Conservation (phyloP, 2,113 vertebrate species). For the Illadopsis cleaveri region DNA sequence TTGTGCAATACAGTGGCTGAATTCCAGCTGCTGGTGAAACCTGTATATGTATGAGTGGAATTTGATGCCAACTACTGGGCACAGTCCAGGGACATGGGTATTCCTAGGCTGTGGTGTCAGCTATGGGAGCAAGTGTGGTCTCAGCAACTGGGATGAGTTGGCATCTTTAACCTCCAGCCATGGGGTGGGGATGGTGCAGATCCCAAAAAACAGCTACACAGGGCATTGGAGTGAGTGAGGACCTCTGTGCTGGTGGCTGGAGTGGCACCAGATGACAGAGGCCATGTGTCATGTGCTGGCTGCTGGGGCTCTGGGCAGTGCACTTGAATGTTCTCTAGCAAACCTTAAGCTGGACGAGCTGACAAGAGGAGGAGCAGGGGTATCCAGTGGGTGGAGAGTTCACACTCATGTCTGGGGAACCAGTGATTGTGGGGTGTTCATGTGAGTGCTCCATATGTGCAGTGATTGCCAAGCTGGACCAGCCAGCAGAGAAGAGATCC, state of each 20-base stretch:
- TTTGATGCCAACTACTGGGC: not conserved
- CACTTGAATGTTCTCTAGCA: not conserved
- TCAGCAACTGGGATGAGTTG: not conserved
- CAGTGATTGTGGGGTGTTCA: not conserved
- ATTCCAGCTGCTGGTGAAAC: not conserved
- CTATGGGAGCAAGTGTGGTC: rapidly evolving
- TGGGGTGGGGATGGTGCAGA: rapidly evolving
- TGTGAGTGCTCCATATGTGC: not conserved
- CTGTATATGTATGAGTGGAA: not conserved
- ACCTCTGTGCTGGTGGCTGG: not conserved
- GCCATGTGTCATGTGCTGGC: not conserved
- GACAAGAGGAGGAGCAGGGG: not conserved
- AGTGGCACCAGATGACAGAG: not conserved
- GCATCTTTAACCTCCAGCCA: not conserved
- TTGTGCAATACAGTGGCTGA: not conserved
- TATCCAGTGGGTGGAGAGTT: not conserved
- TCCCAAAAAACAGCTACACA: not conserved
- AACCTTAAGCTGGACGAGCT: not conserved
- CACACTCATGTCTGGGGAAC: not conserved
- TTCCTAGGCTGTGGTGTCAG: not conserved
- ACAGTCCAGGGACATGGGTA: rapidly evolving
- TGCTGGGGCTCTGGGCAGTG: not conserved
- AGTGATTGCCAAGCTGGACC: not conserved
- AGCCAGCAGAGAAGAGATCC: not conserved
- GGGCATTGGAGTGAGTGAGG: not conserved